A percentile compares a stretch with the other conserved stretches of the same genome.
These are phyloP conservation scores for Ischnus inquisitorius DNA, from an alignment of 2,888 invertebrate species.

Conservation along the genomic window DNA sequence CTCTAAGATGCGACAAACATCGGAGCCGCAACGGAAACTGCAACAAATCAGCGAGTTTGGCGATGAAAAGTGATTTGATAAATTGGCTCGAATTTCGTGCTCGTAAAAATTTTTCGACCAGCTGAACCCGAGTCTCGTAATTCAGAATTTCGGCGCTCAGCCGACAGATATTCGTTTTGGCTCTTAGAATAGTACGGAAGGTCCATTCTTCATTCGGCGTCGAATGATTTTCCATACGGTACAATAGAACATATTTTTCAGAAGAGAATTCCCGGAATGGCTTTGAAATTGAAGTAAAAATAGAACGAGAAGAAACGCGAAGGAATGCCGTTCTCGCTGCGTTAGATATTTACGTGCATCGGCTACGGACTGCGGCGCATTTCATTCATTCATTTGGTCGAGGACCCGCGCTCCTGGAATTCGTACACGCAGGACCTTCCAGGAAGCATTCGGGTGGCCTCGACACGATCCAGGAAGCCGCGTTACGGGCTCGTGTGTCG, in stretches of 20 bases:
- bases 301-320: not conserved
- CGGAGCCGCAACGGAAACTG: not conserved
- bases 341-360: not conserved
- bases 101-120: not conserved
- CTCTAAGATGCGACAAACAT: no score
- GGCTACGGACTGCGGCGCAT: not conserved
- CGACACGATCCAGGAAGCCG: slow-evolving; percentile 16
- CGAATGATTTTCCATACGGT: not conserved
- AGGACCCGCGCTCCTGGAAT: slow-evolving; percentile 20
- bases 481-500: not conserved
- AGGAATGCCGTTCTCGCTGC: slow-evolving; percentile 1
- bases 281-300: not conserved
- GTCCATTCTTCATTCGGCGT: not conserved
- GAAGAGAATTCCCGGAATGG: not conserved
- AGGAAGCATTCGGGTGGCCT: slow-evolving; percentile 47
- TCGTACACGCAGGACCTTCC: slow-evolving; percentile 36
- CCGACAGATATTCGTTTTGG: not conserved
- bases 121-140: not conserved
- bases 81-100: not conserved
- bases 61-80: no score
- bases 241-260: not conserved
- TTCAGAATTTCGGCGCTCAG: not conserved
- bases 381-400: slow-evolving; percentile 42
- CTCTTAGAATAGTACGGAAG: not conserved
- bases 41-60: not conserved